These are phyloP conservation scores for Siphlonurus alternatus DNA, from an alignment of 2,888 invertebrate genomes.

Conservation along the genomic window DNA sequence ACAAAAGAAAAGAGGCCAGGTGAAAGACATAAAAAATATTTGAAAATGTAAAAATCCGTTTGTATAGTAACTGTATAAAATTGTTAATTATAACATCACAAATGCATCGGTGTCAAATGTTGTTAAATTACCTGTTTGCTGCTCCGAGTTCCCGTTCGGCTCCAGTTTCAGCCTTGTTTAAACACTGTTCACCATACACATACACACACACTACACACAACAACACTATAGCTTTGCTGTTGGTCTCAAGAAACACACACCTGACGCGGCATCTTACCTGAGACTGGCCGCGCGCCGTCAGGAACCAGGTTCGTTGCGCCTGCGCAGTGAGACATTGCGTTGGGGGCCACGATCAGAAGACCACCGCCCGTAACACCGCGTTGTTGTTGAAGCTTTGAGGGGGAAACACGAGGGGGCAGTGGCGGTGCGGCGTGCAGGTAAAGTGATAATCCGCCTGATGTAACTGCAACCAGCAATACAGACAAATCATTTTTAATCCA, in stretches of 20 bases:
- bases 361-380: background rate
- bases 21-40: too few species aligned
- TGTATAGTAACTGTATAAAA: too few species aligned
- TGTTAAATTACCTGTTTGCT: background rate
- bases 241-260: background rate
- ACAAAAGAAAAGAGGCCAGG: too few species aligned
- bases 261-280: background rate
- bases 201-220: background rate
- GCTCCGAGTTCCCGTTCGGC: background rate
- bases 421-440: background rate
- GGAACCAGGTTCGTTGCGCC: background rate
- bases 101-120: too few species aligned
- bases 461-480: background rate
- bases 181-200: background rate
- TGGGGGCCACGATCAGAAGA: background rate
- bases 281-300: background rate
- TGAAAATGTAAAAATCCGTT: too few species aligned
- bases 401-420: background rate
- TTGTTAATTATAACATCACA: too few species aligned
- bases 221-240: too few species aligned
- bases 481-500: too few species aligned
- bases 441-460: background rate
- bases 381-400: background rate
- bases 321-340: background rate
- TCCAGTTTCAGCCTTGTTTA: background rate